Evolutionary conservation across 2,888 invertebrate genomes (phyloP), one percentile per base, ranked within the genome.

Genomic region (Cylindroiulus punctatus): DNA sequence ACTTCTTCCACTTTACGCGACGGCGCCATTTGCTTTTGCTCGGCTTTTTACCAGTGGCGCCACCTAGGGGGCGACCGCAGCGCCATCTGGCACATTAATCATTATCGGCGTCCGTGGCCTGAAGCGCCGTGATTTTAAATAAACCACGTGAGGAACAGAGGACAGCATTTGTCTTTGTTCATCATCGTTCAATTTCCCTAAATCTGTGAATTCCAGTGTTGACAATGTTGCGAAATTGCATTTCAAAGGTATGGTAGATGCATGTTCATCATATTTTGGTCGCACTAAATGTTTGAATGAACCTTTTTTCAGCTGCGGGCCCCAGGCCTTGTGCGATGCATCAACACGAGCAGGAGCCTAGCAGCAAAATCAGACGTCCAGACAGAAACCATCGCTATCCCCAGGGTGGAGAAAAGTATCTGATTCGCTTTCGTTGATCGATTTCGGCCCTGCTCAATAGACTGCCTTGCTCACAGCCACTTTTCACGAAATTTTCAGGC

Each of bases 401-500:
- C 52, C 4, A 52, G 52, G 19, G 52, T 52, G 4, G 52, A 52
- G 19, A 52, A 52, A 52, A 52, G 52, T 52, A 52, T 4, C 19
- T 17, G 19, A 52, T 17, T 52, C 17, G 52, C 0, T 19, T 52
- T 52, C 4, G 19, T 52, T 42, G 10, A 42, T 42, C 10, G 42
- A 42, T 10, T 5, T 76, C 76, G n/a, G n/a, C n/a, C n/a, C n/a
- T n/a, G n/a, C n/a, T n/a, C n/a, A n/a, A n/a, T n/a, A n/a, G n/a
- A n/a, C n/a, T n/a, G n/a, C n/a, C n/a, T n/a, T n/a, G n/a, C n/a
- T n/a, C n/a, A n/a, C n/a, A n/a, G n/a, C n/a, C n/a, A n/a, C 4
- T 52, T 52, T 52, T 4, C 19, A 4, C 42, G 10, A 42, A 42
- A 42, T 42, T 81, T 81, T 19, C 40, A 96, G 95, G 96, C 85